Evolutionary conservation across 2,797 vertebrate species (phyloP).

Genomic region (Enoplosus armatus): DNA sequence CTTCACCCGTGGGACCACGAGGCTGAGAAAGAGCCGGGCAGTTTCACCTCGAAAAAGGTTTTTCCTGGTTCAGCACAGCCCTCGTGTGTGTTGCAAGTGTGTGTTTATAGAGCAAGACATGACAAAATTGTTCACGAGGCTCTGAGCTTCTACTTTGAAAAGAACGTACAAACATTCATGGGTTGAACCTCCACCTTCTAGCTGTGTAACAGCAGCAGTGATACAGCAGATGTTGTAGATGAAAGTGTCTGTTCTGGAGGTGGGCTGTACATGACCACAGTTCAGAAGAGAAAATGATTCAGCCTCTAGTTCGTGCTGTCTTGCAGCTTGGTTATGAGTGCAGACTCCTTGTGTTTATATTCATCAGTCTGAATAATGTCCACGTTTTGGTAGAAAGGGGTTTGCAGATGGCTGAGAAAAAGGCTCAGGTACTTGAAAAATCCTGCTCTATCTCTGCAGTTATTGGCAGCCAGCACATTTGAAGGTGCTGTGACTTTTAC

Average conservation of each 20-base stretch:
- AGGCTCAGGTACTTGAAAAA: neutral
- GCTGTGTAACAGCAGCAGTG: neutral
- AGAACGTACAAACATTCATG: neutral
- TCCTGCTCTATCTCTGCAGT: neutral
- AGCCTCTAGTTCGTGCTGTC: neutral
- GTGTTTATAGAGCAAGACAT: constrained; percentile 1
- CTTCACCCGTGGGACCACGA: constrained; percentile 55
- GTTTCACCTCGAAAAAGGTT: constrained; percentile 52
- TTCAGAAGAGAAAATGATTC: neutral
- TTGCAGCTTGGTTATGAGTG: neutral
- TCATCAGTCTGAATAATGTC: neutral
- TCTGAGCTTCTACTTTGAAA: neutral
- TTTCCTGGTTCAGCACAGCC: constrained; percentile 45
- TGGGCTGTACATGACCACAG: neutral
- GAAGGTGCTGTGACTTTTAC: neutral
- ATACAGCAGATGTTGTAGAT: neutral
- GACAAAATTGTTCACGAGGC: constrained; percentile 5
- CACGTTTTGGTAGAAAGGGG: neutral
- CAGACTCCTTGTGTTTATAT: neutral
- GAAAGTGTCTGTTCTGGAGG: neutral
- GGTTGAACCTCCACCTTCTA: neutral
- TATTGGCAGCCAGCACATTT: neutral
- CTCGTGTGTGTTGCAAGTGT: neutral
- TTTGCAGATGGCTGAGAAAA: neutral
- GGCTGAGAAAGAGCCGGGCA: constrained; percentile 36